Percentiles rank a stretch among this genome's conserved stretches.
phyloP scores from a whole-genome alignment of 1,140 invertebrate species.

The Bombus soroeensis region DNA sequence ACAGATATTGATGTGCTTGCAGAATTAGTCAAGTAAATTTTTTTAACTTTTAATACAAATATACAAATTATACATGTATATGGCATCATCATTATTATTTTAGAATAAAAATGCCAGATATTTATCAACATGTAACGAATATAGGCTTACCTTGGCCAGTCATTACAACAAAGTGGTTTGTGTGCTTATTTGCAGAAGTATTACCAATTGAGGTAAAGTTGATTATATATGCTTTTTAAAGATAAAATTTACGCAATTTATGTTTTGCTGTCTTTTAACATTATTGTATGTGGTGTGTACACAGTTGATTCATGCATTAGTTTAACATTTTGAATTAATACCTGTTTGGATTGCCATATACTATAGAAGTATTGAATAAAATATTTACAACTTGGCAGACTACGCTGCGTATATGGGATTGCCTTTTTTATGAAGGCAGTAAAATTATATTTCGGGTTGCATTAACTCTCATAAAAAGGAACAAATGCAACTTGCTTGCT shows the following conservation, averaged over 20 bases:
- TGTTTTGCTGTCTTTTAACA: conserved; percentile 17
- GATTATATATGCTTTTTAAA: conserved; percentile 24
- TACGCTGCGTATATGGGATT: conserved; percentile 96
- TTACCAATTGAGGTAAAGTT: conserved; percentile 90
- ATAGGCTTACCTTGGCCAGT: conserved; percentile 93
- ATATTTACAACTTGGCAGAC: conserved; percentile 84
- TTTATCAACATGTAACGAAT: conserved; percentile 90
- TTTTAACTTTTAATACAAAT: background rate
- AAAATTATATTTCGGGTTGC: conserved; percentile 95
- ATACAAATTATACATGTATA: conserved; percentile 1
- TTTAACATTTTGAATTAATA: conserved; percentile 47
- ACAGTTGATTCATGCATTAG: conserved; percentile 37
- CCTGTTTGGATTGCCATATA: conserved; percentile 48
- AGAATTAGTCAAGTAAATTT: conserved; percentile 88
- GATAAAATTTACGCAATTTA: background rate
- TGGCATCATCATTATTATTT: conserved; percentile 54
- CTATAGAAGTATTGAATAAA: conserved; percentile 49
- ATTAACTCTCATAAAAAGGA: conserved; percentile 90
- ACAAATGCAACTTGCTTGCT: conserved; percentile 87
- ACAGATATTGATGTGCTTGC: conserved; percentile 94
- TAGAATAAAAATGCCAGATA: conserved; percentile 90
- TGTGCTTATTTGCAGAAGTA: conserved; percentile 96
- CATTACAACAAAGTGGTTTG: conserved; percentile 96
- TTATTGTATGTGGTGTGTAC: conserved; percentile 20
- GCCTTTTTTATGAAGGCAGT: conserved; percentile 95